A percentile compares a stretch with the other conserved stretches of the same genome.
Evolutionary conservation across 2,888 invertebrate genomes (phyloP).

Genomic region (Smittia sp.): DNA sequence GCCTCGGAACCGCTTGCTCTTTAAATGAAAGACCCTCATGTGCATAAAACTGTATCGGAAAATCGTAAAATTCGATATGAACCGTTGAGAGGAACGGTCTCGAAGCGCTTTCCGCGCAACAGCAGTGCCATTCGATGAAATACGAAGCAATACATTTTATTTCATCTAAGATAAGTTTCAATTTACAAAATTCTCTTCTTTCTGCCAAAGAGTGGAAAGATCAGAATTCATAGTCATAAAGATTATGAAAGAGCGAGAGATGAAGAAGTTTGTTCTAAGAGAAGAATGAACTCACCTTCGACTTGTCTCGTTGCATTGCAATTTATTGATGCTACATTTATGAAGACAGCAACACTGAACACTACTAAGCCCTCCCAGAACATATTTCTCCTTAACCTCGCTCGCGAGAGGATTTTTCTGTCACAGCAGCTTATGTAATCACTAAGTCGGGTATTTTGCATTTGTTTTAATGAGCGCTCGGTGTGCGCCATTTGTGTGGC

Average conservation of each 20-base stretch:
- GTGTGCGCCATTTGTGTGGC: slow-evolving; percentile 28
- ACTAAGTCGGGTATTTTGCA: slow-evolving; percentile 11
- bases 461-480: slow-evolving; percentile 12
- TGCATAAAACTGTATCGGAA: slow-evolving; percentile 17
- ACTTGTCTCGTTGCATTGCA: slow-evolving; percentile 37
- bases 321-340: slow-evolving; percentile 38
- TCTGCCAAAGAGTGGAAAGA: not conserved
- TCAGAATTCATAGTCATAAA: slow-evolving; percentile 33
- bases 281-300: slow-evolving; percentile 37
- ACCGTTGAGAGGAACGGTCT: not conserved
- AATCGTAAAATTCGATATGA: slow-evolving; percentile 23
- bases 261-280: not conserved
- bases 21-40: slow-evolving; percentile 12
- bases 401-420: not conserved
- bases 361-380: slow-evolving; percentile 24
- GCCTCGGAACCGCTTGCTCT: too few relatives aligned
- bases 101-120: not conserved
- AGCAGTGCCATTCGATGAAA: not conserved
- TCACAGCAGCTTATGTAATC: slow-evolving; percentile 28
- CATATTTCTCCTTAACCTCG: slow-evolving; percentile 1
- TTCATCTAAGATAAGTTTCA: slow-evolving; percentile 33
- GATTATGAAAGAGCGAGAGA: slow-evolving; percentile 19
- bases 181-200: slow-evolving; percentile 23
- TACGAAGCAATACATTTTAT: not conserved
- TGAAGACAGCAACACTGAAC: slow-evolving; percentile 37